A percentile compares a stretch with the other conserved stretches of the same genome.
These are phyloP conservation scores for Phocides pigmalion DNA, from an alignment of 1,140 invertebrate species.

Conservation along the genomic window DNA sequence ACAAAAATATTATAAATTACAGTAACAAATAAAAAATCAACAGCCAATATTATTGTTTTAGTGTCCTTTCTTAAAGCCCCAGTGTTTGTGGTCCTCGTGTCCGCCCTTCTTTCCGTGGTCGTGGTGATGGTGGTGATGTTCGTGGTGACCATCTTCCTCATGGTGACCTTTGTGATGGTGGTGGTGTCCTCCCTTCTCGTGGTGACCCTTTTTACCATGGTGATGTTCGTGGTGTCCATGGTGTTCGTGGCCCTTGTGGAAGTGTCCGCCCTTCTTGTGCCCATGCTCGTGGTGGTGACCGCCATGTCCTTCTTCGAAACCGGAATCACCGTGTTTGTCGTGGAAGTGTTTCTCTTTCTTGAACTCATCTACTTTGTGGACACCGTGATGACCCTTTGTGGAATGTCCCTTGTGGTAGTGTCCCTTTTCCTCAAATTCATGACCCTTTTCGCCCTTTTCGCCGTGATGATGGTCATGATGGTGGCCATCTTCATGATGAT, in stretches of 20 bases:
- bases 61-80: constrained; percentile 83
- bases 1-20: constrained; percentile 21
- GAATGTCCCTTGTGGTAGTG: constrained; percentile 90
- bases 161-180: constrained; percentile 76
- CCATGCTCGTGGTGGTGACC: constrained; percentile 87
- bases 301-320: constrained; percentile 86
- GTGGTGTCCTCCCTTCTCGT: constrained; percentile 86
- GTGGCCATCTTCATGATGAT: constrained; percentile 89
- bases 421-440: constrained; percentile 85
- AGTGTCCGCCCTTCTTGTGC: constrained; percentile 87
- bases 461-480: constrained; percentile 89
- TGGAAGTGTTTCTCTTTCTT: constrained; percentile 86
- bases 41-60: constrained; percentile 48
- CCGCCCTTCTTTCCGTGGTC: constrained; percentile 86
- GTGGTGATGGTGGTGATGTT: constrained; percentile 85
- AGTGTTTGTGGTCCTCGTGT: constrained; percentile 48
- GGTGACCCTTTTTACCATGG: constrained; percentile 88
- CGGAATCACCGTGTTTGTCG: constrained; percentile 89
- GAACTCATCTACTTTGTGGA: constrained; percentile 90
- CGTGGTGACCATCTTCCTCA: constrained; percentile 83
- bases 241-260: constrained; percentile 88
- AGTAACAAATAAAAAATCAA: constrained; percentile 17
- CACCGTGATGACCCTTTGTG: constrained; percentile 89
- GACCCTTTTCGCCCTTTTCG: constrained; percentile 87
- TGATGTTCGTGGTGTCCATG: constrained; percentile 87